A percentile compares a stretch with the other conserved stretches of the same genome.
These are phyloP conservation scores for Myopa tessellatipennis DNA, from an alignment of 2,888 invertebrate species.

Conservation along the genomic window DNA sequence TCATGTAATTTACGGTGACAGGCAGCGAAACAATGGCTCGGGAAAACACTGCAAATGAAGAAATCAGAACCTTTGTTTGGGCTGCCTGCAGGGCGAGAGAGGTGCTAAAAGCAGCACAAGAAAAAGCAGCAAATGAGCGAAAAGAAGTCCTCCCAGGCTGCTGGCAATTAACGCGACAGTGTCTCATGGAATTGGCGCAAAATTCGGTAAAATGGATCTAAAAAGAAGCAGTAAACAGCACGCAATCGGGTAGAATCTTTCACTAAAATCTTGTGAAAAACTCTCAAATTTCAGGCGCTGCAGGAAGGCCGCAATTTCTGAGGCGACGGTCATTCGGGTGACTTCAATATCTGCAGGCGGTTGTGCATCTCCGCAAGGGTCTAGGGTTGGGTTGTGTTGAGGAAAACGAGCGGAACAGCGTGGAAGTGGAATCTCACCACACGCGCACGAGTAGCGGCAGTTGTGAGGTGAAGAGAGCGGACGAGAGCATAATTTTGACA, in stretches of 20 bases:
- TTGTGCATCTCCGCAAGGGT: background rate
- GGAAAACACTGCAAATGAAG: background rate
- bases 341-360: slow-evolving; percentile 21
- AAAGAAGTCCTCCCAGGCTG: background rate
- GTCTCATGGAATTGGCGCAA: slow-evolving; percentile 5
- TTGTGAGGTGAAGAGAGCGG: background rate
- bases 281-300: slow-evolving; percentile 19
- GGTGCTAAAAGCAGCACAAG: background rate
- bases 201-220: slow-evolving; percentile 10
- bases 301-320: background rate
- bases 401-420: background rate
- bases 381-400: background rate
- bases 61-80: slow-evolving; percentile 1
- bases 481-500: background rate
- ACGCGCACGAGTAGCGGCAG: background rate
- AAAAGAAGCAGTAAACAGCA: slow-evolving; percentile 3
- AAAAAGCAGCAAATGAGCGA: background rate
- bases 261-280: background rate
- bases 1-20: background rate
- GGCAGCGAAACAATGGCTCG: background rate
- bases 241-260: background rate
- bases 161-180: slow-evolving; percentile 18
- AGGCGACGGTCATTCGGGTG: slow-evolving; percentile 23
- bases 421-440: slow-evolving; percentile 3
- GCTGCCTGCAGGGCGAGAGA: background rate